Percentiles rank a stretch among this genome's conserved stretches.
These are phyloP conservation scores for Microtus ochrogaster DNA, from an alignment of 2,113 vertebrate species.

Conservation along the genomic window DNA sequence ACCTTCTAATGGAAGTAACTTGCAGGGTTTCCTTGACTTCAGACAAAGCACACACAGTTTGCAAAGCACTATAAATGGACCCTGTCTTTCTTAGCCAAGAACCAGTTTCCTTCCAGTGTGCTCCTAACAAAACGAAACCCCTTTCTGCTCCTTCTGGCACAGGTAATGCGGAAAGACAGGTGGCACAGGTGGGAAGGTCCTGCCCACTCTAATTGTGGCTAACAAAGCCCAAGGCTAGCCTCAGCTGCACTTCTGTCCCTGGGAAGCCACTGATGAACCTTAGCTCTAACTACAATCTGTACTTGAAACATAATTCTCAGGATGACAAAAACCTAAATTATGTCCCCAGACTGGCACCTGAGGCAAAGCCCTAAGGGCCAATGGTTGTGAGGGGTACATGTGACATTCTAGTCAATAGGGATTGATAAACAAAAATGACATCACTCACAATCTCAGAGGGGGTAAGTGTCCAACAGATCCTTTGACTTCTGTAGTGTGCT, in stretches of 20 bases:
- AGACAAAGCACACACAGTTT: constrained; percentile 57
- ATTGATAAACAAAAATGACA: constrained; percentile 83
- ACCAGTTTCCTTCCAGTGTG: neutral
- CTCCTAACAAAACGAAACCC: neutral
- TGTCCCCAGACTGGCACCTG: constrained; percentile 56
- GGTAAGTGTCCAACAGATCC: constrained; percentile 78
- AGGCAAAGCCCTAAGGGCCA: constrained; percentile 52
- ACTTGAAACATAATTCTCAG: constrained; percentile 76
- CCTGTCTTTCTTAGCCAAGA: constrained; percentile 8
- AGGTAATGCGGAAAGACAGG: constrained; percentile 20
- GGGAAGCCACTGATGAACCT: constrained; percentile 46
- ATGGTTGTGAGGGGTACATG: neutral
- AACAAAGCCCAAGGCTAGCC: constrained; percentile 51
- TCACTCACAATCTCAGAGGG: constrained; percentile 78
- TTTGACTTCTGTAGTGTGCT: constrained; percentile 81
- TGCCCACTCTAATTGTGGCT: constrained; percentile 29
- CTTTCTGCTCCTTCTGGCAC: neutral
- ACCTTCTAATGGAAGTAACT: constrained; percentile 57
- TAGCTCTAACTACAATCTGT: constrained; percentile 73
- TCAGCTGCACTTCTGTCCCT: constrained; percentile 76
- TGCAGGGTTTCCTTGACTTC: constrained; percentile 38
- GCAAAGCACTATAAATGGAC: constrained; percentile 25
- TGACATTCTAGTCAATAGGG: constrained; percentile 45
- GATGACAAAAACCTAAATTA: constrained; percentile 65
- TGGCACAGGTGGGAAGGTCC: neutral